A percentile compares a stretch with the other conserved stretches of the same genome.
phyloP scores from a whole-genome alignment of 1,140 invertebrate genomes.

The Drosophila sp. region DNA sequence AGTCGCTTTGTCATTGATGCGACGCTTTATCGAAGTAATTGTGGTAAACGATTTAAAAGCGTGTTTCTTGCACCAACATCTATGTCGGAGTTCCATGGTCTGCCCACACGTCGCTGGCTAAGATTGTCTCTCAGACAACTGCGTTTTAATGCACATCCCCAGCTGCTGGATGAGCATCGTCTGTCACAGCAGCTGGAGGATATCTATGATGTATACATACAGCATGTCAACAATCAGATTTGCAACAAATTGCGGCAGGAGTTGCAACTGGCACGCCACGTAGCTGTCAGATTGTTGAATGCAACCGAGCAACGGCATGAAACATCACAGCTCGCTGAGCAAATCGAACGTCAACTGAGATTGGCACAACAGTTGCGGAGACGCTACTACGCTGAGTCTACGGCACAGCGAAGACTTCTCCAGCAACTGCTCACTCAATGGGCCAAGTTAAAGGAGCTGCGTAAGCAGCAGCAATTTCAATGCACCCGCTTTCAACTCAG shows the following conservation, averaged over 20 bases:
- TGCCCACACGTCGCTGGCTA: conserved; percentile 77
- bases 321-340: conserved; percentile 6
- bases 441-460: conserved; percentile 83
- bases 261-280: conserved; percentile 77
- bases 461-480: conserved; percentile 74
- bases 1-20: conserved; percentile 35
- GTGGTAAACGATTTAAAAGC: conserved; percentile 55
- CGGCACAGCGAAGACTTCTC: conserved; percentile 66
- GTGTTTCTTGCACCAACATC: conserved; percentile 62
- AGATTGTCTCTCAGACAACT: conserved; percentile 78
- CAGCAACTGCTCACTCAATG: conserved; percentile 80
- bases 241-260: conserved; percentile 72
- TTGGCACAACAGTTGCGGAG: conserved; percentile 77
- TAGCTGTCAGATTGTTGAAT: conserved; percentile 58
- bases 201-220: conserved; percentile 73
- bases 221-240: conserved; percentile 58
- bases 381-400: conserved; percentile 78
- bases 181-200: conserved; percentile 79
- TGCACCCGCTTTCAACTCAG: conserved; percentile 81
- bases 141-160: conserved; percentile 84
- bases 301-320: conserved; percentile 9
- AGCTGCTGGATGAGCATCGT: conserved; percentile 84
- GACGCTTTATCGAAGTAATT: conserved; percentile 58
- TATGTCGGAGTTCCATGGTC: conserved; percentile 35
- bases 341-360: conserved; percentile 55